phyloP scores from a whole-genome alignment of 1,140 invertebrate genomes.

The Trachymyrmex cornetzi region DNA sequence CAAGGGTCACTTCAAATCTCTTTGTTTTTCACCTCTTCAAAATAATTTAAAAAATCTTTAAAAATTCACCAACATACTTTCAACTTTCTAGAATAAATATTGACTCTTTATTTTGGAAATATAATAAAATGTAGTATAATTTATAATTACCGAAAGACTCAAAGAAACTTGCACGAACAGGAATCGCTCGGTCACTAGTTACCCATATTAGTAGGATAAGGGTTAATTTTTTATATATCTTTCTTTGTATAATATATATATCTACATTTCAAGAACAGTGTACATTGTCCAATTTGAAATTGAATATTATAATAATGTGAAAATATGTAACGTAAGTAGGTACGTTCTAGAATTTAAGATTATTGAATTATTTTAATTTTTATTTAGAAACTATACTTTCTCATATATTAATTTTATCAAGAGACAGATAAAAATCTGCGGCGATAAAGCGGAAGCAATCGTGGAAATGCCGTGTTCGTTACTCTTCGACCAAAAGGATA shows the following conservation, averaged over 20 bases:
- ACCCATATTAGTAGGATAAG: too few species aligned
- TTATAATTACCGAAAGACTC: too few species aligned
- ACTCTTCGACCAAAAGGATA: constrained; percentile 62
- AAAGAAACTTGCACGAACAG: too few species aligned
- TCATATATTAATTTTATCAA: constrained; percentile 52
- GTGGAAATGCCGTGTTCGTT: constrained; percentile 35
- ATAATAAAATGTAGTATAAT: too few species aligned
- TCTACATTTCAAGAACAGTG: neutral
- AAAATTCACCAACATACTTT: too few species aligned
- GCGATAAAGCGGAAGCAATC: constrained; percentile 46
- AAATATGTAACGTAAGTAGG: neutral
- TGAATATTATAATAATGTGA: neutral
- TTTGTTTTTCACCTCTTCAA: too few species aligned
- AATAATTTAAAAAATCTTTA: too few species aligned
- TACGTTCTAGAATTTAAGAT: neutral
- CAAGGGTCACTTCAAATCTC: too few species aligned
- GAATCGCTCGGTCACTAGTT: too few species aligned
- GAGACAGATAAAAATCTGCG: constrained; percentile 17
- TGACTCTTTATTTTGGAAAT: too few species aligned
- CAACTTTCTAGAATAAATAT: too few species aligned
- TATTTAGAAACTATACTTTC: neutral
- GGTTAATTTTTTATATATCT: neutral
- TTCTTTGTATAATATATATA: too few species aligned
- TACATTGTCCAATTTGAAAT: neutral
- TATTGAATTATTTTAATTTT: neutral